Base-by-base conservation (phyloP, 2,888 invertebrate species). In the Autographa gamma region DNA sequence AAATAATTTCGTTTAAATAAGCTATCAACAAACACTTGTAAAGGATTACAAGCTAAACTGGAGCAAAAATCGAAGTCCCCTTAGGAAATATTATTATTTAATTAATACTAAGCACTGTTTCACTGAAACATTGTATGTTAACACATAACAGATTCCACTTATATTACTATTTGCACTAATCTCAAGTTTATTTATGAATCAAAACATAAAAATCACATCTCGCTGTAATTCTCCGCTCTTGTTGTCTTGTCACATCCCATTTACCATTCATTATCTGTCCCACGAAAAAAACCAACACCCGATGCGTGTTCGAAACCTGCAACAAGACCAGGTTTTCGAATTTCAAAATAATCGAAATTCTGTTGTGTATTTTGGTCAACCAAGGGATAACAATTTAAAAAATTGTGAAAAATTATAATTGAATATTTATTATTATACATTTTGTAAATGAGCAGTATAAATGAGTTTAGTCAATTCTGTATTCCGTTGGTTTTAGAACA, bases 191-290 rank as follows among this genome's bases (percentile, higher is more conserved):
- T 85, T 81, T 86, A 83, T 85, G 88, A 86, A 89, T 89, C 91
- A 93, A 91, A 93, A 93, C 91, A 92, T 89, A 89, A 87, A 88
- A 89, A 87, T 89, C 87, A 88, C 88, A 90, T 89, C 88, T 86
- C 90, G 85, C 86, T 89, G 84, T 71, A 68, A 63, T 76, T 71
- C 74, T 79, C 60, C 59, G 43, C 76, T 81, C 79, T 79, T 83
- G 83, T 77, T 81, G 82, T 83, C 83, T 77, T 81, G 82, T 83
- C 83, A 82, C 69, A 79, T 79, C 69, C 71, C 71, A 73, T 71
- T 73, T 82, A 60, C 70, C 68, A 79, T 79, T 71, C 66, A 69
- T 67, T 70, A 82, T 70, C 71, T 75, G 76, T 76, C 60, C 56
- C 77, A 80, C 60, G 69, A 77, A 65, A 79, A 77, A 77, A 77